phyloP scores from a whole-genome alignment of 1,140 invertebrate species.

The Hestina assimilis region DNA sequence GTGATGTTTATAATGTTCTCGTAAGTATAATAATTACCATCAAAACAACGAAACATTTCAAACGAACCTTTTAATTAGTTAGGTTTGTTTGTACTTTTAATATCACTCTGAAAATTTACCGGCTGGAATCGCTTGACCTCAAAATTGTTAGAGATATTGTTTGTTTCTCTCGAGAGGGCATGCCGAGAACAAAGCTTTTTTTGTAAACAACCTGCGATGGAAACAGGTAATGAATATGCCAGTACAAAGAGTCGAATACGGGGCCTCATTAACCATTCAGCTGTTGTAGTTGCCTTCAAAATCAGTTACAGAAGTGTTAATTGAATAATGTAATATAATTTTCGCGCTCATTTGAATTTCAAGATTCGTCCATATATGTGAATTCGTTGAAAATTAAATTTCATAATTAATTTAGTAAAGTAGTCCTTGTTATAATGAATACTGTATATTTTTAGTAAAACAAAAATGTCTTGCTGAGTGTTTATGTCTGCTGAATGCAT shows the following conservation, averaged over 20 bases:
- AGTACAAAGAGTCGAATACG: slow-evolving; percentile 62
- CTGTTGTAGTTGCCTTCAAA: slow-evolving; percentile 59
- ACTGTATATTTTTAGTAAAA: too few species aligned
- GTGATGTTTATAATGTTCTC: too few species aligned
- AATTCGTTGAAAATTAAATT: not conserved
- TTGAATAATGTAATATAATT: slow-evolving; percentile 5
- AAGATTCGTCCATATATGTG: not conserved
- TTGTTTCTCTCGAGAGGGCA: slow-evolving; percentile 54
- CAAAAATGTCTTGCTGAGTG: too few species aligned
- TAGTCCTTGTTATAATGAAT: too few species aligned
- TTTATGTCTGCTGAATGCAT: too few species aligned
- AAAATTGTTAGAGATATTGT: slow-evolving; percentile 69
- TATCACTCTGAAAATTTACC: slow-evolving; percentile 39
- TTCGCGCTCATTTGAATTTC: not conserved
- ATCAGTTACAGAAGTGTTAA: slow-evolving; percentile 14
- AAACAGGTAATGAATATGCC: slow-evolving; percentile 70
- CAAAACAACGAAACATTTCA: slow-evolving; percentile 3
- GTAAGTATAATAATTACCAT: too few species aligned
- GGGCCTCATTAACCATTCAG: slow-evolving; percentile 69
- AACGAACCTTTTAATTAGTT: slow-evolving; percentile 14
- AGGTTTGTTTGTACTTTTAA: slow-evolving; percentile 32
- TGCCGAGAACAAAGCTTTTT: slow-evolving; percentile 61
- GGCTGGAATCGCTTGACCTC: slow-evolving; percentile 60
- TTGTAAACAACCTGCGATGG: slow-evolving; percentile 59
- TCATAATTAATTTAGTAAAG: too few species aligned